Evolutionary conservation across 2,797 vertebrate species (phyloP).

Genomic region (Clamator glandarius): DNA sequence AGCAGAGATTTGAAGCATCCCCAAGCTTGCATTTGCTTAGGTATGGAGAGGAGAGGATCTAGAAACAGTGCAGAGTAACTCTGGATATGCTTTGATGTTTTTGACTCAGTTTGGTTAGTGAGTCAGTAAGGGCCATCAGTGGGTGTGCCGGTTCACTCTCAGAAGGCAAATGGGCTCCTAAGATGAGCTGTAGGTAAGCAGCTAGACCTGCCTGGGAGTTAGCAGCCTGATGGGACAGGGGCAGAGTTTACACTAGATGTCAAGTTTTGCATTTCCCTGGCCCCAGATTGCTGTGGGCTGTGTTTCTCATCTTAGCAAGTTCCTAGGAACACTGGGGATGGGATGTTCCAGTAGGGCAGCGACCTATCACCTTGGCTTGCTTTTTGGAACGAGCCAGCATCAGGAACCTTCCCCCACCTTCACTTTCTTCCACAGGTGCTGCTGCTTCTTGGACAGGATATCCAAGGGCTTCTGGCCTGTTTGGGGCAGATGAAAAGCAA

Average conservation of each 20-base stretch:
- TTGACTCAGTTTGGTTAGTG: neutral
- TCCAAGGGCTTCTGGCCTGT: neutral
- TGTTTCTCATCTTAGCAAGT: neutral
- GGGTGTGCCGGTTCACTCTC: neutral
- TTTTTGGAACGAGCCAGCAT: neutral
- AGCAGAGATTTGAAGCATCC: neutral
- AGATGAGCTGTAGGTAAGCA: neutral
- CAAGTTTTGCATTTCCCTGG: neutral
- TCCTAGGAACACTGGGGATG: neutral
- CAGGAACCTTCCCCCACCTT: neutral
- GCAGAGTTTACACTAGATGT: neutral
- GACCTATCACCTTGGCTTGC: rapidly evolving
- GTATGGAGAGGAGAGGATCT: neutral
- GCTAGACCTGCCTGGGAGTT: neutral
- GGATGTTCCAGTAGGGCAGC: rapidly evolving
- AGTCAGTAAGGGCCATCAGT: neutral
- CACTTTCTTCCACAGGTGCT: neutral
- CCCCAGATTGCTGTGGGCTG: neutral
- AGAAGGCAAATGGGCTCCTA: neutral
- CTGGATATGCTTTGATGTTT: neutral
- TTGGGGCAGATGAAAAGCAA: neutral
- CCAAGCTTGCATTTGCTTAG: neutral
- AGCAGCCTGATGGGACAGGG: neutral
- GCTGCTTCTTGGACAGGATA: neutral
- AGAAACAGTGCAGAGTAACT: neutral